Base-by-base conservation (phyloP, 1,140 invertebrate species). In the Metaphire vulgaris region DNA sequence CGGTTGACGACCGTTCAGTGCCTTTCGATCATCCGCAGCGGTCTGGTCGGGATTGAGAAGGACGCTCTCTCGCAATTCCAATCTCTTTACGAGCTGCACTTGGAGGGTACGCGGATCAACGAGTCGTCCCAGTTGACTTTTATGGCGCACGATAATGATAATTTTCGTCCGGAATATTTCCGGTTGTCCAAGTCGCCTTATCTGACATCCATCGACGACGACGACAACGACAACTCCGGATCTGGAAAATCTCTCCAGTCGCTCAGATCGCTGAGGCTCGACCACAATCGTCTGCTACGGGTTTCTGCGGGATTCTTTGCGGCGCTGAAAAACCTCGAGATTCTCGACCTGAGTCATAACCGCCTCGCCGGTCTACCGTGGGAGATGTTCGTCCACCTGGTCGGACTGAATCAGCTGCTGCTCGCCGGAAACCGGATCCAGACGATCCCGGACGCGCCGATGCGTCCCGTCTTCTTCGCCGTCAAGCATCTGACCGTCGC, bases 371-470 rank as follows among this genome's bases (percentile, higher is more conserved):
- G 12, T 1, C 69, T 76, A 0, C 28, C 70, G 14, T 76, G 75
- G 75, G 1, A 33, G 2, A 6, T 26, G 21, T 68, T 76, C 15
- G 29, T 71, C 14, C 29, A 76, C 33, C 16, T 76, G 75, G 32
- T 33, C 1, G 71, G 70, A 21, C 41, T 76, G 0, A 76, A 76
- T 16, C 33, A 76, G 70, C 69, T 76, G 15, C 29, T 41, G n/a
- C 75, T 76, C 31, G 34, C 70, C 28, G 31, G 33, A 21, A 76
- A 76, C 68, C 75, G 31, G n/a, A 33, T 76, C 75, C 75, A 76
- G 69, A 70, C 75, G 1, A 56, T 76, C 33, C 75, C 75, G 34
- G 68, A 34, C 2, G 6, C 41, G 41, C n/a, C 30, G 2, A 72
- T 76, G 75, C 56, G 56, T 68, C 56, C 33, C 33, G 41, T 72